phyloP scores from a whole-genome alignment of 2,797 vertebrate species.

The Gymnothorax javanicus region DNA sequence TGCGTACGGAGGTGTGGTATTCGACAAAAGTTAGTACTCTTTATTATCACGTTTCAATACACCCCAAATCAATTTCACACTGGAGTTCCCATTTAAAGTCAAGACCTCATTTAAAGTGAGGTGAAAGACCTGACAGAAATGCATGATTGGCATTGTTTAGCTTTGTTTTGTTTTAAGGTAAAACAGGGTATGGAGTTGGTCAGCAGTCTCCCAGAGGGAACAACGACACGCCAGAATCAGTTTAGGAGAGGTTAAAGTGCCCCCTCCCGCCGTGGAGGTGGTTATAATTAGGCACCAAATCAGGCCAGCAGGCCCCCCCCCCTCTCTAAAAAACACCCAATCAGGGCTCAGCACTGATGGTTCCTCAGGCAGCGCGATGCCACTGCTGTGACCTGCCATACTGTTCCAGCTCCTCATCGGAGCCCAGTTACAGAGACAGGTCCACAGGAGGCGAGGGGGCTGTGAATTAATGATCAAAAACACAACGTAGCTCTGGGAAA shows the following conservation, averaged over 20 bases:
- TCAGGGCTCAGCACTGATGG: background rate
- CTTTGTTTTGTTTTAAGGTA: background rate
- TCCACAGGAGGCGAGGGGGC: background rate
- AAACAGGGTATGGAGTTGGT: background rate
- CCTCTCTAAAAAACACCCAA: background rate
- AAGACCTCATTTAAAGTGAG: background rate
- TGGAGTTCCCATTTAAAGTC: too few relatives aligned
- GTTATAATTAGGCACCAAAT: slow-evolving; percentile 20
- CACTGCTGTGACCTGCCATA: background rate
- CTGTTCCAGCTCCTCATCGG: background rate
- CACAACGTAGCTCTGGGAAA: background rate
- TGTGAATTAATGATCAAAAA: background rate
- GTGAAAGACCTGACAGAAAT: background rate
- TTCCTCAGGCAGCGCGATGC: background rate
- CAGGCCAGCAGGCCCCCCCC: background rate
- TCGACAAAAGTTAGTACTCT: too few relatives aligned
- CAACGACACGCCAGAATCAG: background rate
- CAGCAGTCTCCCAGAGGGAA: background rate
- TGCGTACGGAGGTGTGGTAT: too few relatives aligned
- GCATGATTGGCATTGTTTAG: background rate
- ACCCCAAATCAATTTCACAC: too few relatives aligned
- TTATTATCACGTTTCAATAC: too few relatives aligned
- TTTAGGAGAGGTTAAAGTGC: slow-evolving; percentile 7
- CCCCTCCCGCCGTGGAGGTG: background rate
- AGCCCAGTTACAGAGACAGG: background rate